Conservation (phyloP, 2,113 vertebrate species). For the Dendropsophus ebraccatus region DNA sequence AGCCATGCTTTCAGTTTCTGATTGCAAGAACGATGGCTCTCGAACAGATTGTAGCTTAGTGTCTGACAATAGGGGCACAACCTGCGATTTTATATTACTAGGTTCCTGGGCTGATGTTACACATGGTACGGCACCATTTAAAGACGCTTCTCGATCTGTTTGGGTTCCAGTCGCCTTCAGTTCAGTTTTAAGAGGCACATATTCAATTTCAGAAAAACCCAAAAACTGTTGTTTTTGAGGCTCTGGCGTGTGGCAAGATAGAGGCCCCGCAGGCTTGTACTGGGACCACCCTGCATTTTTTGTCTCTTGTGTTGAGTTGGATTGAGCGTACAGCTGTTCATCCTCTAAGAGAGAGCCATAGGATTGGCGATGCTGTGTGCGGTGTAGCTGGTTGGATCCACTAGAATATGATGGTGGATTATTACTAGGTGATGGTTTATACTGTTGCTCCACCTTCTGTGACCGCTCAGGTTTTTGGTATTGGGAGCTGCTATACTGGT, state of each 20-base stretch:
- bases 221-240: constrained; percentile 29
- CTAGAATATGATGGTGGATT: background rate
- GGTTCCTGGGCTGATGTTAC: background rate
- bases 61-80: background rate
- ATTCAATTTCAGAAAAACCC: background rate
- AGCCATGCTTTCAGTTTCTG: background rate
- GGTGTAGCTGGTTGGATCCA: background rate
- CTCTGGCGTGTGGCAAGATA: constrained; percentile 31
- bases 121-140: background rate
- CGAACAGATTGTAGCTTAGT: background rate
- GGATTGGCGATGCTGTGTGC: background rate
- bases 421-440: constrained; percentile 5
- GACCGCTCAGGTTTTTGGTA: constrained; percentile 14
- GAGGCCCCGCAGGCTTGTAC: constrained; percentile 48
- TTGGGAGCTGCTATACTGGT: background rate
- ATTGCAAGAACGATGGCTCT: background rate
- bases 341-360: constrained; percentile 1
- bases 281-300: constrained; percentile 6
- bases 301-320: background rate
- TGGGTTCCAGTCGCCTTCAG: background rate
- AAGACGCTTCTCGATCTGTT: constrained; percentile 8
- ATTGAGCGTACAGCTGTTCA: background rate
- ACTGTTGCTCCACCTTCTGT: constrained; percentile 2
- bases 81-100: background rate
- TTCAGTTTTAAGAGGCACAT: background rate